These are phyloP conservation scores for Hemibagrus wyckioides DNA, from an alignment of 2,113 vertebrate species.

Conservation along the genomic window DNA sequence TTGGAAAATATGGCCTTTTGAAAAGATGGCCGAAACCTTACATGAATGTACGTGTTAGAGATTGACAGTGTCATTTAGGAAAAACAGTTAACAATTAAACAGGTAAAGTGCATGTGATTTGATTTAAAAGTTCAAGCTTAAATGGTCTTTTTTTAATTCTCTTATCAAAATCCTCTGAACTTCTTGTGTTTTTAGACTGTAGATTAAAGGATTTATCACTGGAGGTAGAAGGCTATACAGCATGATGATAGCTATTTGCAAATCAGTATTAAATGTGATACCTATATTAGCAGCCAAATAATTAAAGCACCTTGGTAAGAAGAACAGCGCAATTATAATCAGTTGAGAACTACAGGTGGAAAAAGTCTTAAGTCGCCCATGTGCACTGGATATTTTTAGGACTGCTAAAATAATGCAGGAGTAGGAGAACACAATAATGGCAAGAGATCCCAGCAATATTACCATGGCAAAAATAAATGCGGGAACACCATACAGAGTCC, in stretches of 20 bases:
- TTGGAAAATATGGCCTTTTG: no score
- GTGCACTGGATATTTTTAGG: conserved; percentile 43
- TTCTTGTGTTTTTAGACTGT: conserved; percentile 67
- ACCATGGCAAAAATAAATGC: conserved; percentile 60
- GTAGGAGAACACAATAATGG: conserved; percentile 66
- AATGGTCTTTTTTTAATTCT: conserved; percentile 38
- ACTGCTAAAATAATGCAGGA: conserved; percentile 57
- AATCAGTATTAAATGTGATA: conserved; percentile 56
- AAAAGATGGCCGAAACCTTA: no score
- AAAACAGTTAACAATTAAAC: no score
- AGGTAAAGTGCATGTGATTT: no score
- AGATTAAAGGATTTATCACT: conserved; percentile 69
- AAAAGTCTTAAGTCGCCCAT: conserved; percentile 58
- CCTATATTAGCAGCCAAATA: conserved; percentile 63
- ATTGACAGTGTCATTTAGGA: no score
- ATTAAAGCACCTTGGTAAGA: conserved; percentile 65
- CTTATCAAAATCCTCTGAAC: conserved; percentile 61
- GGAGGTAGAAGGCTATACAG: conserved; percentile 65
- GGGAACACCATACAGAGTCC: conserved; percentile 48
- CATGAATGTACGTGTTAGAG: no score
- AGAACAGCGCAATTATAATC: conserved; percentile 64
- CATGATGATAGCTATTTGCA: conserved; percentile 61
- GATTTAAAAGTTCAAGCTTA: neutral
- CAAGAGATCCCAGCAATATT: conserved; percentile 52
- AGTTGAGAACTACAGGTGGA: conserved; percentile 69